Evolutionary conservation across 1,140 invertebrate species (phyloP), one percentile per base, ranked within the genome.

Genomic region (Tetramorium parvispinum): DNA sequence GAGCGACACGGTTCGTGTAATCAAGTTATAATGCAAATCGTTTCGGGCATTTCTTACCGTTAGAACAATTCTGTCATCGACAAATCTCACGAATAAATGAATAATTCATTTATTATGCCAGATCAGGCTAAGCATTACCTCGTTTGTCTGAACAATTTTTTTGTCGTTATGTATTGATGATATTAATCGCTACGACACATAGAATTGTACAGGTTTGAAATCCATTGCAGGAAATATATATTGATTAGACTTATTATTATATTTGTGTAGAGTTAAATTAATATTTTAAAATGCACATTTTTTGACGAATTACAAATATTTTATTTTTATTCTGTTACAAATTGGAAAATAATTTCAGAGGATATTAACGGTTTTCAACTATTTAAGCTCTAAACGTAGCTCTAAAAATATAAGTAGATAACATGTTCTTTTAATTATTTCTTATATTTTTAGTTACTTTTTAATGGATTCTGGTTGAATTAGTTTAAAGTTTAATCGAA

Each of bases 1-100:
- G 49, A 81, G 51, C 65, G 63, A 81, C 46, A 24, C 21, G 76
- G 37, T 43, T 81, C 59, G 59, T 63, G 43, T 78, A 63, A 79
- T 27, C 51, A 18, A 21, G 32, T 70, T 81, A 70, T 46, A 55
- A 68, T 81, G 46, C 37, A 43, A 81, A 81, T 70, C 40, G 10
- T 24, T 7, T n/a, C 16, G 24, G 16, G 57, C 57, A n/a, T 77
- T 77, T 61, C 55, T 61, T 66, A 66, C 27, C 13, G 27, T 37
- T 24, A 5, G 27, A 79, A 79, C 46, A 65, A 66, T 51, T 79
- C 24, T 66, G 59, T 37, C 16, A 32, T 65, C 43, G 57, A 21
- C 43, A 51, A 37, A 66, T 51, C 18, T 49, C 7, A 0, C 27
- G 13, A n/a, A n/a, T n/a, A n/a, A n/a, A 37, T 37, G 43, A 79